These are phyloP conservation scores for Drosophila siamana DNA, from an alignment of 2,888 invertebrate species.

Conservation along the genomic window DNA sequence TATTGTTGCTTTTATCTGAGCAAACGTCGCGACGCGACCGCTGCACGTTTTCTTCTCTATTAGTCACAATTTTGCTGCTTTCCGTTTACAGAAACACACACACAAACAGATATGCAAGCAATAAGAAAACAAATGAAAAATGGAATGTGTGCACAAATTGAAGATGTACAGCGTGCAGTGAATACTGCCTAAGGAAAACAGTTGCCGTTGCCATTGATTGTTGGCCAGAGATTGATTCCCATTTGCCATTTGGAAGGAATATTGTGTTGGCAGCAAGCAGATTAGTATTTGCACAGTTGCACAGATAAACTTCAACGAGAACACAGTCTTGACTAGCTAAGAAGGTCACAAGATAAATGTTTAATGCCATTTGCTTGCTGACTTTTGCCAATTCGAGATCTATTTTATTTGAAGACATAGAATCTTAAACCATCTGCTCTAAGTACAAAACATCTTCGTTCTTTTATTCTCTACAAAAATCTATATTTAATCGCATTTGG, in stretches of 20 bases:
- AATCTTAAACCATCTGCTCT: too few relatives aligned
- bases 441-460: too few relatives aligned
- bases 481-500: too few relatives aligned
- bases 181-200: background rate
- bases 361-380: too few relatives aligned
- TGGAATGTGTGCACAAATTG: conserved; percentile 28
- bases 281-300: background rate
- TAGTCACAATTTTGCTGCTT: conserved; percentile 46
- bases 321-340: background rate
- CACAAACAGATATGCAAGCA: conserved; percentile 3
- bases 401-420: too few relatives aligned
- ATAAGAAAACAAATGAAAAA: conserved; percentile 12
- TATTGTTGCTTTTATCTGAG: conserved; percentile 46
- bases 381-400: too few relatives aligned
- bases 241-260: background rate
- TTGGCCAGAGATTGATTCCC: background rate
- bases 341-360: background rate
- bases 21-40: conserved; percentile 11
- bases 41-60: conserved; percentile 52
- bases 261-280: background rate
- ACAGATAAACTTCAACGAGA: background rate
- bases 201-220: background rate
- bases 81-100: conserved; percentile 49
- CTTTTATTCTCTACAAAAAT: too few relatives aligned
- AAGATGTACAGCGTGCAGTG: conserved; percentile 8